These are phyloP conservation scores for Drosophila arawakana DNA, from an alignment of 1,140 invertebrate species.

Conservation along the genomic window DNA sequence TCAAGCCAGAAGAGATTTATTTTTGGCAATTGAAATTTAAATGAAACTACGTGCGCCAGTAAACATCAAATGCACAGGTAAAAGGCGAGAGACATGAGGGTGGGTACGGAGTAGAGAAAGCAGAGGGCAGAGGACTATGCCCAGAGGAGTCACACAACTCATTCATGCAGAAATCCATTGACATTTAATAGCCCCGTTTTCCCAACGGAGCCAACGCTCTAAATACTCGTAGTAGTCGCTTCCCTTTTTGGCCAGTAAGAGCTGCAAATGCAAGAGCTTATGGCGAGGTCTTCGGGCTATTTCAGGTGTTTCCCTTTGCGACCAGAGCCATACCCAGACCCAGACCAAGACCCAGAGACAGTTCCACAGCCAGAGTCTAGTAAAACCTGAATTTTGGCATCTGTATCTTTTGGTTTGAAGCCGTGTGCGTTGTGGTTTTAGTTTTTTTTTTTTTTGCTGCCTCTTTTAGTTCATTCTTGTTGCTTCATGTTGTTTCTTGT, in stretches of 20 bases:
- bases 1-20: conserved; percentile 48
- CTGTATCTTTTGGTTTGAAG: conserved; percentile 28
- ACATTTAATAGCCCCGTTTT: conserved; percentile 76
- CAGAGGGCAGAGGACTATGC: conserved; percentile 29
- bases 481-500: conserved; percentile 9
- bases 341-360: conserved; percentile 1
- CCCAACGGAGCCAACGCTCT: conserved; percentile 31
- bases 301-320: conserved; percentile 40
- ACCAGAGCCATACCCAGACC: conserved; percentile 29
- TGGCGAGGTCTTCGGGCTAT: conserved; percentile 42
- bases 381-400: conserved; percentile 70
- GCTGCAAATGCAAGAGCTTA: conserved; percentile 20
- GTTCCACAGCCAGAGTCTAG: conserved; percentile 44
- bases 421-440: conserved; percentile 10
- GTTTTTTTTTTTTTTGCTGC: conserved; percentile 26
- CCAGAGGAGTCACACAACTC: conserved; percentile 70
- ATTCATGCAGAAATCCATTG: conserved; percentile 83
- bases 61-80: conserved; percentile 53
- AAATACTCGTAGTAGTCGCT: conserved; percentile 49
- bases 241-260: conserved; percentile 18
- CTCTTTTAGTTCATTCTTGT: conserved; percentile 7
- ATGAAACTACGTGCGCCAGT: conserved; percentile 66
- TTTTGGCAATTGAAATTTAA: conserved; percentile 81
- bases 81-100: not conserved
- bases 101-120: not conserved